Conservation (phyloP, 1,140 invertebrate genomes). For the Zaprionus davidi region DNA sequence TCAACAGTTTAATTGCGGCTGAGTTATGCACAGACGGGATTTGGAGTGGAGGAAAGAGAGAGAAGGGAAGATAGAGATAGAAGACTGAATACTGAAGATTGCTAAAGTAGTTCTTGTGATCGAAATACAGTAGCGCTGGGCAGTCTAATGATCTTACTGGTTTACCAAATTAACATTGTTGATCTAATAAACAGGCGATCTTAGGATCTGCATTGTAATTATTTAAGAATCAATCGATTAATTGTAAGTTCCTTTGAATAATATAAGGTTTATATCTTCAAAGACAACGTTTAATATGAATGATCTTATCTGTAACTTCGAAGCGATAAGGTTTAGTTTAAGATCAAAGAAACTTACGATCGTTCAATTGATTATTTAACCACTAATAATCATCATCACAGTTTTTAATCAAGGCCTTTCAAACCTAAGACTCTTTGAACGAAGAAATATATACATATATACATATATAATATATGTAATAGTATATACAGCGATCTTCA, state of each 20-base stretch:
- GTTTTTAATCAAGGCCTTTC: background rate
- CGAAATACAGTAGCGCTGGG: background rate
- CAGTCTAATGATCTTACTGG: background rate
- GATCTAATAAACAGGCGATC: background rate
- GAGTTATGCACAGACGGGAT: conserved; percentile 43
- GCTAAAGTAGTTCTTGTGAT: background rate
- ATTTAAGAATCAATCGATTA: too few species aligned
- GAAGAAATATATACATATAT: background rate
- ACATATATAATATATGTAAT: background rate
- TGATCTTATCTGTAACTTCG: background rate
- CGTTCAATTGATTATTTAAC: background rate
- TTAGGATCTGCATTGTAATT: background rate
- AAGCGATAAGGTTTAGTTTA: background rate
- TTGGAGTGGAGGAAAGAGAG: conserved; percentile 22
- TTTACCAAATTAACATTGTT: background rate
- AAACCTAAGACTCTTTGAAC: too few species aligned
- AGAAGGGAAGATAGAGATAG: background rate
- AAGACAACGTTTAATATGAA: background rate
- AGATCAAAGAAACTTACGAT: background rate
- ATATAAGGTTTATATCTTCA: too few species aligned
- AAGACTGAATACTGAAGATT: background rate
- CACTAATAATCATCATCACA: background rate
- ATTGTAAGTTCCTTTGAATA: too few species aligned
- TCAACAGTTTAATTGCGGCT: conserved; percentile 66
- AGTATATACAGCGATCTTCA: background rate